Evolutionary conservation across 2,888 invertebrate genomes (phyloP), one percentile per base, ranked within the genome.

Genomic region (Autographa pulchrina): DNA sequence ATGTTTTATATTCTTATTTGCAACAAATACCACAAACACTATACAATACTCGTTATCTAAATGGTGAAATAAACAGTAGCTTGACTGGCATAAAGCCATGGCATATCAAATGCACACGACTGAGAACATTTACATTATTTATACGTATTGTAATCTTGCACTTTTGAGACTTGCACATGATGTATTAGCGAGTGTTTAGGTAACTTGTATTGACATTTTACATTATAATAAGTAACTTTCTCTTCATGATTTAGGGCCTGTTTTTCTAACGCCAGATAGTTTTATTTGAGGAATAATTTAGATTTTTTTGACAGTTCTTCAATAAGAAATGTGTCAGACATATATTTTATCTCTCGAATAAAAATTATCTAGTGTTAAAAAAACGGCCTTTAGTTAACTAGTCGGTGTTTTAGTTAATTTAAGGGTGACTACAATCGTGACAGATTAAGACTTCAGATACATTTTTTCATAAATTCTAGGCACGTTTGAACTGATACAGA

Each of bases 401-500:
- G 9, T 25, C 13, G 4, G 2, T 13, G 8, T 56, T 25, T 35
- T 16, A 60, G 35, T 35, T 18, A 4, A 56, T 67, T 77, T 68
- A 25, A 7, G 63, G 48, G 52, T 25, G 18, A 48, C 32, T 41
- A 14, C 68, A 43, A 35, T 74, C 82, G 80, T 82, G 82, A 78
- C 66, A 56, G 43, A 63, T 56, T 67, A 70, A 48, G 66, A 66
- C 63, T 59, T 70, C 31, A 70, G 62, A 78, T 84, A 75, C 60
- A 31, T 75, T 62, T 77, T 48, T 73, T 20, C 63, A 72, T 59
- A 72, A 31, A 93, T 92, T 91, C 92, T 38, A 71, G 76, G 78
- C 93, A 90, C 90, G 92, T 90, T 84, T 87, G 79, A 88, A 83
- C 86, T 90, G 91, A 89, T 92, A 91, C 85, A 93, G 91, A 93